Base-by-base conservation (phyloP, 1,140 invertebrate genomes). In the Bombus ignitus region DNA sequence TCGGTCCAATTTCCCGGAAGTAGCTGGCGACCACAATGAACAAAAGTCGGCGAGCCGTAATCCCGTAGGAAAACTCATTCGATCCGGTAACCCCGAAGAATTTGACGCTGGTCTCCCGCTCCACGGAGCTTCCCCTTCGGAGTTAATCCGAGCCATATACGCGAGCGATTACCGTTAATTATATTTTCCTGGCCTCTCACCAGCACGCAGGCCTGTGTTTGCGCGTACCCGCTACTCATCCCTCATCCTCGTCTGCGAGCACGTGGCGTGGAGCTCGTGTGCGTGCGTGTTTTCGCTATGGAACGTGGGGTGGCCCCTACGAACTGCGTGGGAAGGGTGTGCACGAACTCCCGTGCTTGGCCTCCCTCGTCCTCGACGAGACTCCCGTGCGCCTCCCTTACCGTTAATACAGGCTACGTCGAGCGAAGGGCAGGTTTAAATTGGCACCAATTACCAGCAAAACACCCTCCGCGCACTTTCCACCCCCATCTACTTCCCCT, bases 371-470 rank as follows among this genome's bases (percentile, higher is more conserved):
- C 72, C 81, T 39, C 75, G 53, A 22, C 88, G 83, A 66, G 65
- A 18, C 65, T 47, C 78, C 73, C 74, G 75, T 79, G 81, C 84
- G 86, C 87, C 91, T 90, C 90, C 92, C 93, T 92, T 91, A 89
- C 90, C 94, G 94, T 94, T 94, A 94, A 94, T 94, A 94, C 92
- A 92, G 91, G 91, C 92, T 93, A 92, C 91, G 92, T 88, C 90
- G 90, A 87, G 92, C 93, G 93, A 94, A 94, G 94, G 94, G 94
- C 93, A 94, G 94, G 94, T 95, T 95, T 96, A 96, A 96, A 96
- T 96, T 96, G 96, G 96, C 96, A 96, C 96, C 96, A 96, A 96
- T 96, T 96, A 96, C 96, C 96, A 96, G 96, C 95, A 96, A 96
- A 96, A 96, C 96, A 96, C 96, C 96, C 96, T 96, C 92, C 93